A percentile compares a stretch with the other conserved stretches of the same genome.
Conservation (phyloP, 2,113 vertebrate genomes). For the Heteronetta atricapilla region DNA sequence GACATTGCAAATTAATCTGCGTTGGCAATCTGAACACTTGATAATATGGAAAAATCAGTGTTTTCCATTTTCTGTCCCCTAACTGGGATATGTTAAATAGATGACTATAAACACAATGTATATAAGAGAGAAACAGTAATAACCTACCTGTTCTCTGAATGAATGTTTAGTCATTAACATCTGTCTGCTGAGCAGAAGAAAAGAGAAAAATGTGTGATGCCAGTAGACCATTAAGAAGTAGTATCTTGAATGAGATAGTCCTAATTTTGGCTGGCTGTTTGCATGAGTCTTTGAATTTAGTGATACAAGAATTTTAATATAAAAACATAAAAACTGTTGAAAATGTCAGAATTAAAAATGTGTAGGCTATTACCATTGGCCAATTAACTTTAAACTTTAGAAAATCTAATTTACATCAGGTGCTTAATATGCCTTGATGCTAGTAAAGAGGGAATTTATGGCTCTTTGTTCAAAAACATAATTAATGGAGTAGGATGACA, state of each 20-base stretch:
- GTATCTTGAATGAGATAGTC: constrained; percentile 38
- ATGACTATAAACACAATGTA: neutral
- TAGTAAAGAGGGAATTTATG: neutral
- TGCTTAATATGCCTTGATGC: neutral
- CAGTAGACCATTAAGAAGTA: neutral
- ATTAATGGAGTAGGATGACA: neutral
- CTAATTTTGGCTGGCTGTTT: constrained; percentile 13
- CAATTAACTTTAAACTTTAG: neutral
- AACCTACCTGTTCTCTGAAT: neutral
- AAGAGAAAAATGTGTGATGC: neutral
- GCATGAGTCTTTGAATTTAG: constrained; percentile 26
- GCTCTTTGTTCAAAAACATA: neutral
- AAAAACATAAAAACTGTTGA: neutral
- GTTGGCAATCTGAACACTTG: neutral
- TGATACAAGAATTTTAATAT: neutral
- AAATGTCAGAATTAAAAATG: neutral
- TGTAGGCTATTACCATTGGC: neutral
- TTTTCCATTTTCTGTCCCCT: neutral
- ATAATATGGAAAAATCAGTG: neutral
- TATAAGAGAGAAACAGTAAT: neutral
- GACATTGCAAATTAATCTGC: neutral
- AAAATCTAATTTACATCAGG: neutral
- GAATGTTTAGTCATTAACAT: constrained; percentile 38
- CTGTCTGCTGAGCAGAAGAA: constrained; percentile 8
- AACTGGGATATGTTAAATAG: neutral